Base-by-base conservation (phyloP, 2,113 vertebrate genomes). In the Prolemur simus region DNA sequence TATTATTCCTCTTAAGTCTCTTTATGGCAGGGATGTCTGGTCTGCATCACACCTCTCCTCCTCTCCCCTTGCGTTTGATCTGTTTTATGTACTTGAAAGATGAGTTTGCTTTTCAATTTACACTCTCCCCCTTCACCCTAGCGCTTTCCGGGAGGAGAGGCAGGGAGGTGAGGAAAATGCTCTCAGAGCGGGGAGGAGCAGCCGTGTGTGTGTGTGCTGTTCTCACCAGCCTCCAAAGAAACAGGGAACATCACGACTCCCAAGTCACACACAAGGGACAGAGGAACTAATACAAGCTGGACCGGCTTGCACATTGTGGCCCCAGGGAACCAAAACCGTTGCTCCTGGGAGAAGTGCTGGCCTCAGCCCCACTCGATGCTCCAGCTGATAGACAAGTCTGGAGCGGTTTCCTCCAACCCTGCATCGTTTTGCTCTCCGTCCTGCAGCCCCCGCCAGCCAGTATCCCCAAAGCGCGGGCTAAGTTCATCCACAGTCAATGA, bases 21-120 rank as follows among this genome's bases (percentile, higher is more conserved):
- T 69, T 77, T 0, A 49, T 49, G 18, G 77, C 45, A 42, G 0
- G 8, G 39, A 37, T 4, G 47, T 87, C 42, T 86, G 80, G 39
- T 71, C 85, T 0, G 0, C 90, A 8, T 17, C 84, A 5, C 27
- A 49, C 39, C 86, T 56, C 58, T 66, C 66, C 47, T 63, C 49
- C 14, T 52, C 56, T 47, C 45, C 39, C 18, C 2, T 54, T 8
- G 49, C 29, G 34, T 49, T 34, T 86, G 66, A 86, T 95, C 87
- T 77, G 60, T 92, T 89, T 89, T 93, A 96, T 93, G 96, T 29
- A 81, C 91, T 83, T 89, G 91, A 94, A 66, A 88, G 82, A 91
- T 2, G 87, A 89, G 82, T 78, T 89, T 92, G 81, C 52, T 91
- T 96, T 92, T 64, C 93, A n/a, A 15, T 83, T 58, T 56, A 27